Base-by-base conservation (phyloP, 2,888 invertebrate species). In the Sarcophaga carnaria region DNA sequence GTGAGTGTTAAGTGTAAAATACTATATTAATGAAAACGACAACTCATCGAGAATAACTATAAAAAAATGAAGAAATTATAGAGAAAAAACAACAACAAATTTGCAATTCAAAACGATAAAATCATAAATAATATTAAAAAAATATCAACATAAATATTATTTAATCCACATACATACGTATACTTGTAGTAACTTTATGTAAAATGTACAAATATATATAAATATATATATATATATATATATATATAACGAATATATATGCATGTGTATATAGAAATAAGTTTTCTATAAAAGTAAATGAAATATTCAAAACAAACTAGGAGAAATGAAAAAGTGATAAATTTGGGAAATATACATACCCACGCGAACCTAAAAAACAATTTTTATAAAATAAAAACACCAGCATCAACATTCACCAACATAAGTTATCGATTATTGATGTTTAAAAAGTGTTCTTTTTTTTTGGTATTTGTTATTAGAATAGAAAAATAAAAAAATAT, bases 41-140 rank as follows among this genome's bases (percentile, higher is more conserved):
- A 80, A 80, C 27, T 54, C 37, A 64, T 11, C 64, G 71, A 72
- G 66, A 66, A 80, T 27, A 82, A 74, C 45, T 72, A 87, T 69
- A 37, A 49, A 81, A 79, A 54, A 77, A 17, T 5, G 63, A 22
- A 70, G 63, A 64, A 54, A 27, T 60, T 22, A 54, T 20, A 60
- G 17, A 74, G 69, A 84, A 67, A 12, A 76, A 37, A 37, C 6
- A 37, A 37, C 37, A 37, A 37, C 37, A 37, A 37, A 87, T 75
- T 59, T 62, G 37, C 69, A 85, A 83, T 80, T 79, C 64, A 67
- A 79, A 84, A 76, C 62, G n/a, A 17, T 54, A 17, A 37, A 54
- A 54, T 79, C n/a, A 49, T 60, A 62, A 3, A 27, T 54, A 64
- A 37, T 54, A 63, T 62, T 49, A 78, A 47, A 1, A 25, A 71